phyloP scores from a whole-genome alignment of 2,113 vertebrate species.

The Limnothrissa miodon region DNA sequence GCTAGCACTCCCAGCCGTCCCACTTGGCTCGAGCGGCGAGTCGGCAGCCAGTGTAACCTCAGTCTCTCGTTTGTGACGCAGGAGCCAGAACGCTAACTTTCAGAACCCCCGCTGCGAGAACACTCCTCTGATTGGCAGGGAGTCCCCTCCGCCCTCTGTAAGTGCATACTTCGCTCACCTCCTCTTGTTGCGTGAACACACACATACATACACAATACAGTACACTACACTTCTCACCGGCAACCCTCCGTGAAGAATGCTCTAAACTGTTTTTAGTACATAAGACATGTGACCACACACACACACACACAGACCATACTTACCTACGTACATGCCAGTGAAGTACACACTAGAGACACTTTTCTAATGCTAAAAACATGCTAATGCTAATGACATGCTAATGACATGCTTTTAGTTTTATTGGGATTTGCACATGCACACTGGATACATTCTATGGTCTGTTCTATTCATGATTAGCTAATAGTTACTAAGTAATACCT shows the following conservation, averaged over 20 bases:
- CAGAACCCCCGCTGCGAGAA: constrained; percentile 98
- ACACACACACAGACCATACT: too few species aligned
- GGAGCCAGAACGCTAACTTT: constrained; percentile 98
- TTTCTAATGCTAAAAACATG: too few species aligned
- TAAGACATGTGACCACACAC: constrained; percentile 1
- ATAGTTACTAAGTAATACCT: neutral
- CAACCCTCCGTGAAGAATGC: neutral
- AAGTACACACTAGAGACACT: neutral
- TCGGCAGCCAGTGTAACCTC: constrained; percentile 13
- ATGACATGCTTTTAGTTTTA: too few species aligned
- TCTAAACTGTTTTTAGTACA: too few species aligned
- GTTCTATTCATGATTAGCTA: neutral
- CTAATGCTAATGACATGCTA: too few species aligned
- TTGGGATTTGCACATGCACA: too few species aligned
- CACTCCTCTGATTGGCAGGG: constrained; percentile 95
- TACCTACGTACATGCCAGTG: neutral
- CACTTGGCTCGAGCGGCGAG: neutral
- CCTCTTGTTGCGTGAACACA: constrained; percentile 17
- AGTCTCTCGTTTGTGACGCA: constrained; percentile 58
- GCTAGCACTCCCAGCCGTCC: neutral
- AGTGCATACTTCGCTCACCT: constrained; percentile 63
- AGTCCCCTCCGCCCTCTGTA: constrained; percentile 97
- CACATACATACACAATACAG: neutral
- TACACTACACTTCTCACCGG: neutral
- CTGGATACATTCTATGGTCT: neutral